Conservation (phyloP, 2,797 vertebrate genomes). For the Novumbra hubbsi region DNA sequence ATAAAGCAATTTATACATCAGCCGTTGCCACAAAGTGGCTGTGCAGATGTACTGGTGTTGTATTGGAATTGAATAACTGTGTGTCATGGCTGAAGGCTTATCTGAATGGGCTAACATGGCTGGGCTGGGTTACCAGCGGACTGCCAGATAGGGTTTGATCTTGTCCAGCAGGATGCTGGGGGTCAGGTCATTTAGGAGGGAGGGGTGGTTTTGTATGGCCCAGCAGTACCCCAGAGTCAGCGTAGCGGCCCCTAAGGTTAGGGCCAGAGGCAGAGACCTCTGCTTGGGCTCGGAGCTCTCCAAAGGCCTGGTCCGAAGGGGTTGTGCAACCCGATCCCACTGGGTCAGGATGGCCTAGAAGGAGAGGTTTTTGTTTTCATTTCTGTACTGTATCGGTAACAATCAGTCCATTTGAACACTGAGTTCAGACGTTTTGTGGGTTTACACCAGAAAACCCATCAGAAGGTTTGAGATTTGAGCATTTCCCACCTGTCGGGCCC, state of each 20-base stretch:
- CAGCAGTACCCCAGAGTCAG: slow-evolving; percentile 50
- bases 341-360: slow-evolving; percentile 77
- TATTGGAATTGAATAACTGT: no score
- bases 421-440: no score
- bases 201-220: slow-evolving; percentile 35
- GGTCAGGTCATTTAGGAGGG: slow-evolving; percentile 45
- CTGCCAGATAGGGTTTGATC: slow-evolving; percentile 50
- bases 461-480: slow-evolving; percentile 55
- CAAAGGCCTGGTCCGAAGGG: slow-evolving; percentile 66
- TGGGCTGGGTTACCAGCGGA: not conserved
- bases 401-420: no score
- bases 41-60: no score
- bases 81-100: no score
- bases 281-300: slow-evolving; percentile 19
- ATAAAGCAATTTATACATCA: no score
- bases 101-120: no score
- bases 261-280: slow-evolving; percentile 39
- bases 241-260: slow-evolving; percentile 46
- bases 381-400: no score
- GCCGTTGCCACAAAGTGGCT: no score
- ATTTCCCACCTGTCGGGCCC: slow-evolving; percentile 74
- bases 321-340: slow-evolving; percentile 75
- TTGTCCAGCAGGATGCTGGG: slow-evolving; percentile 50
- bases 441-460: not conserved
- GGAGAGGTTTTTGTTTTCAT: not conserved